A percentile compares a stretch with the other conserved stretches of the same genome.
These are phyloP conservation scores for Meghimatium bilineatum DNA, from an alignment of 2,888 invertebrate species.

Conservation along the genomic window DNA sequence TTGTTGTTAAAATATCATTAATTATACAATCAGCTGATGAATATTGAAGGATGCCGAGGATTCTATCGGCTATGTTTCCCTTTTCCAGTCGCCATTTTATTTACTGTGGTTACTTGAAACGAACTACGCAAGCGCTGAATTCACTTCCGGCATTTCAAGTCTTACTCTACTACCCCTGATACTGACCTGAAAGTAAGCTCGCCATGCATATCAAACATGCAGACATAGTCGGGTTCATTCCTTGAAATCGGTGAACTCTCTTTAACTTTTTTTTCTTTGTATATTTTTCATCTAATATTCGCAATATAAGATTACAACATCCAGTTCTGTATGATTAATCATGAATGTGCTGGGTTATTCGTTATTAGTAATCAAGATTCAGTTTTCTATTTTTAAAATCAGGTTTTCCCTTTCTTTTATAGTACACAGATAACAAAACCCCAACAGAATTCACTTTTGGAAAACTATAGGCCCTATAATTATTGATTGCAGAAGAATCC, in stretches of 20 bases:
- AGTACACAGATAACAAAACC: too few species aligned
- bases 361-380: background rate
- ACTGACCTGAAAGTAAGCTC: background rate
- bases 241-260: slow-evolving; percentile 2
- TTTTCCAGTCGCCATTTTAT: slow-evolving; percentile 69
- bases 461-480: too few species aligned
- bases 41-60: slow-evolving; percentile 64
- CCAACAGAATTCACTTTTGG: too few species aligned
- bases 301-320: background rate
- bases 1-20: slow-evolving; percentile 43
- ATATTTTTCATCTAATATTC: background rate
- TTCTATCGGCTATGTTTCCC: slow-evolving; percentile 54
- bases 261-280: background rate
- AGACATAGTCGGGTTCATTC: slow-evolving; percentile 9
- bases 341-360: slow-evolving; percentile 17
- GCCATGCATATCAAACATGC: background rate
- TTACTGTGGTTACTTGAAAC: slow-evolving; percentile 69
- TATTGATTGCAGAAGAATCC: too few species aligned
- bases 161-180: background rate
- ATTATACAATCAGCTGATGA: slow-evolving; percentile 47
- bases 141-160: slow-evolving; percentile 33
- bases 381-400: background rate
- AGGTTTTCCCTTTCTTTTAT: background rate
- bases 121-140: slow-evolving; percentile 66
- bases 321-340: slow-evolving; percentile 20